Conservation (phyloP, 2,797 vertebrate species). For the Acanthiza pusilla region DNA sequence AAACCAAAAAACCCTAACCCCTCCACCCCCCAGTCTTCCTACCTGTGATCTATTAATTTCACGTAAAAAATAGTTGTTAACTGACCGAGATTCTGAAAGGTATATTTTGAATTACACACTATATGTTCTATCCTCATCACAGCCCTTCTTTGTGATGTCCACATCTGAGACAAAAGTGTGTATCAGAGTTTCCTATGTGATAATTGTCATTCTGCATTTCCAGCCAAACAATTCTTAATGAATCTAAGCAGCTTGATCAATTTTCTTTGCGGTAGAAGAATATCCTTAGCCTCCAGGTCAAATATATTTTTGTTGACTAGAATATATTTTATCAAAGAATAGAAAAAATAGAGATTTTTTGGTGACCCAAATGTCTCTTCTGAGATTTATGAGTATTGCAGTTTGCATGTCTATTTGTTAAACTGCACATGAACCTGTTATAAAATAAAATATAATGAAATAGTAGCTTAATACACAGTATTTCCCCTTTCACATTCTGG, state of each 20-base stretch:
- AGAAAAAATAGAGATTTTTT: neutral
- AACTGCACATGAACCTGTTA: neutral
- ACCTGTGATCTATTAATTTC: neutral
- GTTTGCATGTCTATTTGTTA: neutral
- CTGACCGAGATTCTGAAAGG: neutral
- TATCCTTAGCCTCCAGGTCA: neutral
- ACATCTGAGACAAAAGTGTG: neutral
- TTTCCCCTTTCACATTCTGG: neutral
- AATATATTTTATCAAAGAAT: neutral
- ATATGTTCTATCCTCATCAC: rapidly evolving
- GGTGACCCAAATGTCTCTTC: neutral
- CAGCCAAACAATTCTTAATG: neutral
- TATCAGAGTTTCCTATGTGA: neutral
- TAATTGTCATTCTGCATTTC: neutral
- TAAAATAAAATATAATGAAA: too few relatives aligned
- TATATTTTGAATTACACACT: neutral
- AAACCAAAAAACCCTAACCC: neutral
- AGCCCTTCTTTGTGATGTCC: neutral
- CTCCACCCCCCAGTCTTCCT: neutral
- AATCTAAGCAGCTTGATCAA: neutral
- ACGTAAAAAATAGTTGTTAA: neutral
- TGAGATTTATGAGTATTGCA: neutral
- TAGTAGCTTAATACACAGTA: neutral
- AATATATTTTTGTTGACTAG: neutral
- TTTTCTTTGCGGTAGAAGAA: neutral